Evolutionary conservation across 2,797 vertebrate species (phyloP).

Genomic region (Gallirallus australis): DNA sequence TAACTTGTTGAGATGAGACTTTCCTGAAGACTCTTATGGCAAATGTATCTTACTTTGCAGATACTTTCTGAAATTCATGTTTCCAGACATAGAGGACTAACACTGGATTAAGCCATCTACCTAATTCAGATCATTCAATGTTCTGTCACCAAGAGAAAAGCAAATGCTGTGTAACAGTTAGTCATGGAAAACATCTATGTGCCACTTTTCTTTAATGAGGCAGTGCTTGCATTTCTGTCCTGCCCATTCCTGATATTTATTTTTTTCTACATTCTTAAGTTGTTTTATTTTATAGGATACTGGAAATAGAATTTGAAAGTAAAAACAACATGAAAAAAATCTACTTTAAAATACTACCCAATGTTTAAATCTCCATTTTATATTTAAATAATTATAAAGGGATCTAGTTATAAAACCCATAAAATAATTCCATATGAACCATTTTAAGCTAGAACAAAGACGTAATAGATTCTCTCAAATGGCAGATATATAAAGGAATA

Average conservation of each 20-base stretch:
- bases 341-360: background rate
- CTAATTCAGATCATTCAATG: background rate
- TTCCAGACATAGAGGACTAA: background rate
- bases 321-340: background rate
- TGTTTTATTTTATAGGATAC: background rate
- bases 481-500: background rate
- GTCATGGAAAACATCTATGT: background rate
- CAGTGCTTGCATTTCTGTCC: background rate
- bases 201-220: background rate
- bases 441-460: background rate
- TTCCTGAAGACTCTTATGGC: background rate
- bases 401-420: background rate
- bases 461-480: background rate
- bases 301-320: background rate
- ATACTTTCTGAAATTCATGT: background rate
- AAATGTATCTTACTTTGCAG: background rate
- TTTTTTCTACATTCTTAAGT: background rate
- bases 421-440: background rate
- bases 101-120: background rate
- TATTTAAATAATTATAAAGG: background rate
- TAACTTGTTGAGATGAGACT: background rate
- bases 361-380: background rate
- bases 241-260: background rate
- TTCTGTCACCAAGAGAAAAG: background rate
- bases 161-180: background rate